These are phyloP conservation scores for Piscicola geometra DNA, from an alignment of 2,888 invertebrate species.

Conservation along the genomic window DNA sequence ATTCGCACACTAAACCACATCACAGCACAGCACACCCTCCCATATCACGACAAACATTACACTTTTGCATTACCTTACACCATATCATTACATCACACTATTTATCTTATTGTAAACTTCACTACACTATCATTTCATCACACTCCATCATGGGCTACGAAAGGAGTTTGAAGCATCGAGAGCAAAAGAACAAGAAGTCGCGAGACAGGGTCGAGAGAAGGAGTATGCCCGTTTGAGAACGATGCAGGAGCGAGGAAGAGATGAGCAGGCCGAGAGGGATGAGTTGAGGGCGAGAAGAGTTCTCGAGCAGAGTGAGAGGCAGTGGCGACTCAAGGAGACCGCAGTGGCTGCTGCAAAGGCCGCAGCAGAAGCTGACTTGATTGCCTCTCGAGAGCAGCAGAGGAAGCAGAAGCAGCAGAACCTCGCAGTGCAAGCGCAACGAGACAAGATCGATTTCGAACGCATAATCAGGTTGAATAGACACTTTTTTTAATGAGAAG, in stretches of 20 bases:
- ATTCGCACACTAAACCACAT: too few species aligned
- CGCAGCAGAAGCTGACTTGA: conserved; percentile 52
- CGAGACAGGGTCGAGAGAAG: conserved; percentile 48
- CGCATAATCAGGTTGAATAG: conserved; percentile 50
- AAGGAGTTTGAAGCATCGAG: not conserved
- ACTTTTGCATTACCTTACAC: too few species aligned
- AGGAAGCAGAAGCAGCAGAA: conserved; percentile 55
- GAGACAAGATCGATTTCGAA: conserved; percentile 56
- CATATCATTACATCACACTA: too few species aligned
- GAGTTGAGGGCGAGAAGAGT: conserved; percentile 55
- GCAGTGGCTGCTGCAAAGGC: conserved; percentile 49
- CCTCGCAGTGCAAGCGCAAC: conserved; percentile 55
- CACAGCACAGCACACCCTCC: too few species aligned
- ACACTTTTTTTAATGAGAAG: not conserved
- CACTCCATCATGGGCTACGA: too few species aligned
- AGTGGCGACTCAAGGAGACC: conserved; percentile 50
- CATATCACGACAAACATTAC: too few species aligned
- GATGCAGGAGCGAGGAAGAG: conserved; percentile 54
- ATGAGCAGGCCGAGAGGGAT: conserved; percentile 56
- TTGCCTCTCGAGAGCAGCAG: conserved; percentile 52
- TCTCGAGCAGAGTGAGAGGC: conserved; percentile 54
- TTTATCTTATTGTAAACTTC: too few species aligned
- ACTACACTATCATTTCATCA: too few species aligned
- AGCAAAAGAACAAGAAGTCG: not conserved
- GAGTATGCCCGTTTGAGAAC: conserved; percentile 54